These are phyloP conservation scores for Trochalopteron elliotii DNA, from an alignment of 2,113 vertebrate species.

Conservation along the genomic window DNA sequence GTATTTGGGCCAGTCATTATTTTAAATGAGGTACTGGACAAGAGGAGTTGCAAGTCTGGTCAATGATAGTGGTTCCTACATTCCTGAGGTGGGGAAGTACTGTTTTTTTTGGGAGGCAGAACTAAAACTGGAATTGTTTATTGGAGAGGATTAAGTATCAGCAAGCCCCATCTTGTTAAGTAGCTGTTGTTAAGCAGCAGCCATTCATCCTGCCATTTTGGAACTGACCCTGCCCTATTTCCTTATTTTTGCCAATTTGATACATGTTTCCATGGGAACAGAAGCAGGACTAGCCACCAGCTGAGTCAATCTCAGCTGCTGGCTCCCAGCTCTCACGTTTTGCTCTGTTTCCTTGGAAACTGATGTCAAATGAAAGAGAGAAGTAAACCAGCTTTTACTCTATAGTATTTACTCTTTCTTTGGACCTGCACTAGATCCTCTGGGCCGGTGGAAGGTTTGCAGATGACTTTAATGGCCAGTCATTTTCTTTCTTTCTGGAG, in stretches of 20 bases:
- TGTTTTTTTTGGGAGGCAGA: not conserved
- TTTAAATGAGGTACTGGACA: not conserved
- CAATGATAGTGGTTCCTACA: rapidly evolving
- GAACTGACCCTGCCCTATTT: conserved; percentile 33
- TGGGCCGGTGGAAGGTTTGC: not conserved
- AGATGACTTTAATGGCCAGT: not conserved
- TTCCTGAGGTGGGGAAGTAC: not conserved
- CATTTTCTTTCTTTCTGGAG: not conserved
- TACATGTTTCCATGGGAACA: conserved; percentile 66
- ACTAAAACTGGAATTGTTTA: not conserved
- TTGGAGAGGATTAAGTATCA: not conserved
- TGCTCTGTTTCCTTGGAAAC: conserved; percentile 69
- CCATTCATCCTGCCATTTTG: conserved; percentile 36
- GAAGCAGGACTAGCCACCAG: conserved; percentile 62
- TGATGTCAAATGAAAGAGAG: conserved; percentile 30
- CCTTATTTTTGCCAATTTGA: conserved; percentile 60
- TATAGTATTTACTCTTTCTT: conserved; percentile 22
- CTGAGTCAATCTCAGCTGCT: conserved; percentile 70
- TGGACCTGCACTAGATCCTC: not conserved
- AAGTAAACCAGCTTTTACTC: conserved; percentile 34
- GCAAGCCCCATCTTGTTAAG: not conserved
- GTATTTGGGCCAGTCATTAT: not conserved
- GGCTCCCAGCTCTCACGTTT: conserved; percentile 59
- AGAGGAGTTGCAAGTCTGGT: not conserved
- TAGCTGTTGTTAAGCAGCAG: not conserved